These are phyloP conservation scores for Thunnus maccoyii DNA, from an alignment of 2,113 vertebrate species.

Conservation along the genomic window DNA sequence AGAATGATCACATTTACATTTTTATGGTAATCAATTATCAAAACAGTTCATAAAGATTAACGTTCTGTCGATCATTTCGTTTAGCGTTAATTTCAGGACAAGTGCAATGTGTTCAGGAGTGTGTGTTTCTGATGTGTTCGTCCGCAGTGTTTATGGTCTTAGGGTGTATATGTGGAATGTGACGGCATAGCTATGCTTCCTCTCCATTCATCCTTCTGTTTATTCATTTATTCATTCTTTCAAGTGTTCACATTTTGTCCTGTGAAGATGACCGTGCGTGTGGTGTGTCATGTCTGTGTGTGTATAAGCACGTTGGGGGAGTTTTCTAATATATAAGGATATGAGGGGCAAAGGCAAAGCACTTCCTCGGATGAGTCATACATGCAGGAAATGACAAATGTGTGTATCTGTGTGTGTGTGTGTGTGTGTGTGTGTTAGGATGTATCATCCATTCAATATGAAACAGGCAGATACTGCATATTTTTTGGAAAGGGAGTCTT, in stretches of 20 bases:
- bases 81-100: neutral
- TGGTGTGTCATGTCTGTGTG: neutral
- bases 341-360: neutral
- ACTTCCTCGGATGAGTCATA: constrained; percentile 43
- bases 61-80: too few relatives aligned
- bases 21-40: neutral
- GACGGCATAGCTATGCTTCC: constrained; percentile 67
- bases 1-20: neutral
- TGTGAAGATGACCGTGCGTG: neutral
- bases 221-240: constrained; percentile 38
- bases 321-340: constrained; percentile 20
- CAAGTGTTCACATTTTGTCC: constrained; percentile 9
- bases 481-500: constrained; percentile 29
- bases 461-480: constrained; percentile 34
- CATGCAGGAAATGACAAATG: constrained; percentile 21
- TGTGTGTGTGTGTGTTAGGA: neutral
- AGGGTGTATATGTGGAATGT: constrained; percentile 81
- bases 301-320: neutral
- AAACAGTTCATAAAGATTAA: too few relatives aligned
- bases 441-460: constrained; percentile 22
- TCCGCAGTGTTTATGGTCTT: constrained; percentile 57
- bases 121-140: constrained; percentile 40
- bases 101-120: neutral
- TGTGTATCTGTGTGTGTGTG: constrained; percentile 21
- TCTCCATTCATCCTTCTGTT: constrained; percentile 56